These are phyloP conservation scores for Quiscalus mexicanus DNA, from an alignment of 2,113 vertebrate species.

Conservation along the genomic window DNA sequence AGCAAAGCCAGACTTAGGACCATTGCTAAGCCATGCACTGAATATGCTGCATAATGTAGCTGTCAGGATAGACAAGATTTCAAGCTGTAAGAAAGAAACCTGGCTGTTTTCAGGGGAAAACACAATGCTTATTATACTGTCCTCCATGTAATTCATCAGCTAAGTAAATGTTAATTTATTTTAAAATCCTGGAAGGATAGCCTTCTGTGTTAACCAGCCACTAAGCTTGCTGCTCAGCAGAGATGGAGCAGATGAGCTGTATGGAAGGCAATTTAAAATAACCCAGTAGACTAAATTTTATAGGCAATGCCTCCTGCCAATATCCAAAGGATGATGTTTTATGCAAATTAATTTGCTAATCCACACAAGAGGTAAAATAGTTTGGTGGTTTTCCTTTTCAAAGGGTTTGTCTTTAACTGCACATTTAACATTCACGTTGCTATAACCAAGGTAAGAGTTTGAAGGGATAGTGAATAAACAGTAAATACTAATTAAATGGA, in stretches of 20 bases:
- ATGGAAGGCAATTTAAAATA: neutral
- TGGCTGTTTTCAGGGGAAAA: neutral
- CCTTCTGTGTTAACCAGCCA: neutral
- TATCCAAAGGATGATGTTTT: neutral
- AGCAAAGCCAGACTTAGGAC: neutral
- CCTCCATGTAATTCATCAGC: neutral
- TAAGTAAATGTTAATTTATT: slow-evolving; percentile 6
- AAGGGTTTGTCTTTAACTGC: neutral
- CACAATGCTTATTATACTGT: neutral
- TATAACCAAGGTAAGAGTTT: neutral
- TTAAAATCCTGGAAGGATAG: neutral
- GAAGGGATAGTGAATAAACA: neutral
- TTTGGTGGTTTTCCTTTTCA: neutral
- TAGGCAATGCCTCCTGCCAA: neutral
- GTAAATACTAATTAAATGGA: neutral
- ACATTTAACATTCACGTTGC: neutral
- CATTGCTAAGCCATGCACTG: neutral
- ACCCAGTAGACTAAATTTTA: neutral
- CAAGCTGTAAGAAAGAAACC: neutral
- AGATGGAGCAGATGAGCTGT: neutral
- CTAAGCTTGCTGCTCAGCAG: neutral
- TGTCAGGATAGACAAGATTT: neutral
- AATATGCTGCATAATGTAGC: neutral
- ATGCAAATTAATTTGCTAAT: neutral
- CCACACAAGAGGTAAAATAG: neutral